These are phyloP conservation scores for Lota lota DNA, from an alignment of 2,113 vertebrate genomes.

Conservation along the genomic window DNA sequence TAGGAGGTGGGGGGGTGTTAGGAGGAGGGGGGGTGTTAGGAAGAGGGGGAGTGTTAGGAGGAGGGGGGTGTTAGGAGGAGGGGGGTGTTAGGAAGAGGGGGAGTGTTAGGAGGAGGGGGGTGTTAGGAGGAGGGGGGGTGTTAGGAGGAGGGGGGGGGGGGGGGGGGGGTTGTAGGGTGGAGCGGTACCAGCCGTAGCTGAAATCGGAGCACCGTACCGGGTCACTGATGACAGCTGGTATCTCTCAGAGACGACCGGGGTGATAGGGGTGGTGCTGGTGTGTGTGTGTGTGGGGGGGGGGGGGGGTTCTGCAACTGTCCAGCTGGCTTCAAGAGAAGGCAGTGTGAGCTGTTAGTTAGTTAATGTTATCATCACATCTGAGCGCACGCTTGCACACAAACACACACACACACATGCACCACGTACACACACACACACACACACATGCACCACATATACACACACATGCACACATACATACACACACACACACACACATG, in stretches of 20 bases:
- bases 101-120: too few relatives aligned
- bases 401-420: too few relatives aligned
- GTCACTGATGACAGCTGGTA: slow-evolving; percentile 36
- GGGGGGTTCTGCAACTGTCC: slow-evolving; percentile 79
- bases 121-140: too few relatives aligned
- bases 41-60: too few relatives aligned
- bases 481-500: too few relatives aligned
- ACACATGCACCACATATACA: too few relatives aligned
- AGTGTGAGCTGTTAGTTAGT: slow-evolving; percentile 89
- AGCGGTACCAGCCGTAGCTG: not conserved
- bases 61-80: too few relatives aligned
- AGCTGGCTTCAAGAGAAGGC: slow-evolving; percentile 82
- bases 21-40: not conserved
- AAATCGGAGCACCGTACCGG: not conserved
- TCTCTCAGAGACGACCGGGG: slow-evolving; percentile 61
- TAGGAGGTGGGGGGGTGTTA: not conserved
- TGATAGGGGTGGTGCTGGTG: too few relatives aligned
- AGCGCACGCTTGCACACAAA: too few relatives aligned
- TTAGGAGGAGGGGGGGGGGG: not conserved
- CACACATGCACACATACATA: too few relatives aligned
- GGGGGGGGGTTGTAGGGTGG: not conserved
- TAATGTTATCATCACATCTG: slow-evolving; percentile 7
- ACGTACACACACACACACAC: too few relatives aligned
- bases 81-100: too few relatives aligned
- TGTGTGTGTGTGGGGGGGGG: slow-evolving; percentile 39